Conservation (phyloP, 2,797 vertebrate genomes). For the Intellagama lesueurii region DNA sequence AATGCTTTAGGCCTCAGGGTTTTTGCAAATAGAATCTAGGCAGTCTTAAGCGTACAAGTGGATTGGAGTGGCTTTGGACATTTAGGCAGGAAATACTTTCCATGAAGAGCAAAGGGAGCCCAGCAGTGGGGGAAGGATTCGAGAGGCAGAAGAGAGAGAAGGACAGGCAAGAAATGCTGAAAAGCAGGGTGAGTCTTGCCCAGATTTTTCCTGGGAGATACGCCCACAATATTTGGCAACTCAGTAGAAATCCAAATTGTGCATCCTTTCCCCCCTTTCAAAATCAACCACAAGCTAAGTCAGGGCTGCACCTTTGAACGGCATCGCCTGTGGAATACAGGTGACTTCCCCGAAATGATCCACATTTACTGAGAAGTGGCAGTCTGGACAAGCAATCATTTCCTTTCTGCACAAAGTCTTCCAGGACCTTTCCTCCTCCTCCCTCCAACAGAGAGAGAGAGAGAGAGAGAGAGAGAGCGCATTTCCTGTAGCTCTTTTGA, state of each 20-base stretch:
- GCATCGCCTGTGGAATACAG: constrained; percentile 35
- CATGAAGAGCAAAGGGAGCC: no score
- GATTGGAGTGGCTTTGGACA: no score
- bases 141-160: neutral
- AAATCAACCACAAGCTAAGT: constrained; percentile 56
- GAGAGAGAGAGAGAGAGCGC: neutral
- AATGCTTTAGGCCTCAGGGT: neutral
- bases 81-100: neutral
- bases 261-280: constrained; percentile 22
- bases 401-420: no score
- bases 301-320: constrained; percentile 50
- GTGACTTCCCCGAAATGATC: constrained; percentile 66
- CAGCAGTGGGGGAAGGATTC: neutral
- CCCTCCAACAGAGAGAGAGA: no score
- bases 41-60: neutral
- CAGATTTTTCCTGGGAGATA: neutral
- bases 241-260: constrained; percentile 22
- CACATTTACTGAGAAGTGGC: neutral
- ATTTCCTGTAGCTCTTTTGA: neutral
- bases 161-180: neutral
- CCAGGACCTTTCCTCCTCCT: no score
- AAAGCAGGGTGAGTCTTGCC: neutral
- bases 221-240: neutral
- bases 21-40: neutral
- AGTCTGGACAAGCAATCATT: no score